Base-by-base conservation (phyloP, 2,797 vertebrate species). In the Molossus molossus region DNA sequence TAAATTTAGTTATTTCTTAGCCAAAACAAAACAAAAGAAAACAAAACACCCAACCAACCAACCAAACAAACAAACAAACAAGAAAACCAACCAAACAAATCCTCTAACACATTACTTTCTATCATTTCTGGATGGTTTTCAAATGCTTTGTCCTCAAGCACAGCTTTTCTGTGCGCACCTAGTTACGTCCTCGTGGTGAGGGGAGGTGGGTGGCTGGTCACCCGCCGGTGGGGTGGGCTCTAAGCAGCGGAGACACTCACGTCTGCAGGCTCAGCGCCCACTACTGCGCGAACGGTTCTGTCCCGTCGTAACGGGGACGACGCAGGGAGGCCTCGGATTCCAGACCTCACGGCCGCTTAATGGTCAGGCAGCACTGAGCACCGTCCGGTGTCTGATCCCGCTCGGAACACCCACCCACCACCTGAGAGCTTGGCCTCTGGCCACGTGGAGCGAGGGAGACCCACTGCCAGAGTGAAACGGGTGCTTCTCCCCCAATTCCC, bases 61-160 rank as follows among this genome's bases (percentile, higher is more conserved):
- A n/a, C n/a, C n/a, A n/a, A n/a, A n/a, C n/a, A n/a, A n/a, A n/a
- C n/a, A n/a, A n/a, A n/a, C n/a, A n/a, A n/a, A n/a, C n/a, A n/a
- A n/a, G 6, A 40, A 40, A 40, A 40, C 40, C 40, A 40, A 40
- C 3, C 40, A 40, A 40, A 3, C 40, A 40, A 40, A 40, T 6
- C 27, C 87, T 69, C 64, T 91, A 88, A 88, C 23, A 91, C 10
- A 37, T 79, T 96, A 90, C 93, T 97, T 97, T 97, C 67, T 77
- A 20, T 96, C 72, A 62, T 87, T 98, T 94, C 85, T 95, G 87
- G 95, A 97, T 96, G 64, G 90, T 97, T 98, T 98, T 97, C 88
- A 95, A 88, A 73, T 86, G 80, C 7, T 45, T 97, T 94, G 72
- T 95, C 93, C 90, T 97, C 81, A 97, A 96, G 97, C 96, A 86